Percentiles rank a stretch among this genome's conserved stretches.
Evolutionary conservation across 2,797 vertebrate species (phyloP).

Genomic region (Rhynchonycteris naso): DNA sequence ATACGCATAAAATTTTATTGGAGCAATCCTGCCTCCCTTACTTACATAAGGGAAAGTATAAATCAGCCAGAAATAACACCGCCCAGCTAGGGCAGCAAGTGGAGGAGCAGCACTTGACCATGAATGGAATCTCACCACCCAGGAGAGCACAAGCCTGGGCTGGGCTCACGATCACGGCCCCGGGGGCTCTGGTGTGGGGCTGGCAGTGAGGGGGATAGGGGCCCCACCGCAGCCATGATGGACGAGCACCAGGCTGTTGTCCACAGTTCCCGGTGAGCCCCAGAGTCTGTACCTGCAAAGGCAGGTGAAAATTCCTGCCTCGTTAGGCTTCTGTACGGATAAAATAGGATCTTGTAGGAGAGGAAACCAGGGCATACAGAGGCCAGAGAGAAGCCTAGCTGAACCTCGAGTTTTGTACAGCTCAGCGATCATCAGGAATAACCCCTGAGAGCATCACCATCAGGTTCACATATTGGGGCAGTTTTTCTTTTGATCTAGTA

Average conservation of each 20-base stretch:
- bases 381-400: not conserved
- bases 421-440: not conserved
- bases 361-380: not conserved
- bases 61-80: conserved; percentile 57
- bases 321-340: not conserved
- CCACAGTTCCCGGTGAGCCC: not conserved
- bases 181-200: not conserved
- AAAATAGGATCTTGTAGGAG: not conserved
- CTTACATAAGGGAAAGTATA: conserved; percentile 60
- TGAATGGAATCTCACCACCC: not conserved
- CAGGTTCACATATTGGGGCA: not conserved
- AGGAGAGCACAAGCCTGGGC: not conserved
- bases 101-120: not conserved
- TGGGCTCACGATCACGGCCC: not conserved
- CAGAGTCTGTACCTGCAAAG: not conserved
- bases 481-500: not conserved
- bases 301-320: not conserved
- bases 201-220: not conserved
- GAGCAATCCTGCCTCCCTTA: conserved; percentile 22
- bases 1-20: conserved; percentile 55
- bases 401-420: not conserved
- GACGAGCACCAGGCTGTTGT: not conserved
- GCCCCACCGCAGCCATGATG: not conserved
- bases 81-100: not conserved
- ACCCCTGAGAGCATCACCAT: not conserved